Percentiles rank a stretch among this genome's conserved stretches.
phyloP scores from a whole-genome alignment of 2,797 vertebrate species.

The Lacerta agilis region DNA sequence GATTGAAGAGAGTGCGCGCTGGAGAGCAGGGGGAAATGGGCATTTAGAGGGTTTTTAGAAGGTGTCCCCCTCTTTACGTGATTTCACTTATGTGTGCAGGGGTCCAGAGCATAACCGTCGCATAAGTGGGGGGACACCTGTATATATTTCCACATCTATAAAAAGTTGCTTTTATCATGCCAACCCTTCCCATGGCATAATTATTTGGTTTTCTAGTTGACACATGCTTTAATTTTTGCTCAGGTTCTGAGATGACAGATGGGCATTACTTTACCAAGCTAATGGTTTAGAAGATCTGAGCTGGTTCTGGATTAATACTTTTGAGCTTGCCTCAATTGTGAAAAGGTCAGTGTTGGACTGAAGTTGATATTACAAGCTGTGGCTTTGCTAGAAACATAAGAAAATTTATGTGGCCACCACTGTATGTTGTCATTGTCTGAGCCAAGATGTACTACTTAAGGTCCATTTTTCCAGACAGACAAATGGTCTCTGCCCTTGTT shows the following conservation, averaged over 20 bases:
- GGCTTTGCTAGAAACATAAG: background rate
- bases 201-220: background rate
- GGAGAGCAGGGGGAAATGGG: too few relatives aligned
- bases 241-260: background rate
- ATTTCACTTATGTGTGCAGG: background rate
- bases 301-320: background rate
- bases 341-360: background rate
- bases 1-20: too few relatives aligned
- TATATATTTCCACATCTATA: background rate
- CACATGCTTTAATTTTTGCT: background rate
- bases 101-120: too few relatives aligned
- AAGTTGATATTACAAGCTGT: background rate
- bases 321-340: background rate
- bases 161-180: background rate
- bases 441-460: background rate
- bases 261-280: background rate
- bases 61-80: too few relatives aligned
- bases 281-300: background rate
- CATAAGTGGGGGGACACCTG: too few relatives aligned
- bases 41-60: too few relatives aligned
- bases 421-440: background rate
- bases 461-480: background rate
- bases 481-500: background rate
- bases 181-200: too few relatives aligned
- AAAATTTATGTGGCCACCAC: background rate